Conservation (phyloP, 2,888 invertebrate genomes). For the Melinaea marsaeus region DNA sequence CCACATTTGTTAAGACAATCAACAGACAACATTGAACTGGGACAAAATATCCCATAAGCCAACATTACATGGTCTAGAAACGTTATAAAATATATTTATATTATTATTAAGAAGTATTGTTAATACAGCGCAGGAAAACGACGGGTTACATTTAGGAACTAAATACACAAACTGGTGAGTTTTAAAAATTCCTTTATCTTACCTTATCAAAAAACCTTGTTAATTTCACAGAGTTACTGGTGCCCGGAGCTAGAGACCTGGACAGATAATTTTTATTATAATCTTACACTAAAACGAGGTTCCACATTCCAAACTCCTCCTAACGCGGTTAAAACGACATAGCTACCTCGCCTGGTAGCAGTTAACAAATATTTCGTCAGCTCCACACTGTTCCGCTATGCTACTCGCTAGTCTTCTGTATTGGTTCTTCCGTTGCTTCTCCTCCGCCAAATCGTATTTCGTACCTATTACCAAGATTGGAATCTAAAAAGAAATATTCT, state of each 20-base stretch:
- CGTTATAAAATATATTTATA: too few relatives aligned
- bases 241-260: slow-evolving; percentile 94
- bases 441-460: slow-evolving; percentile 91
- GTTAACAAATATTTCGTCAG: slow-evolving; percentile 94
- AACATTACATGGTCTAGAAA: too few relatives aligned
- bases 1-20: too few relatives aligned
- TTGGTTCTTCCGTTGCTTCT: slow-evolving; percentile 81
- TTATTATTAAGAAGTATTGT: too few relatives aligned
- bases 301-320: too few relatives aligned
- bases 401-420: slow-evolving; percentile 78
- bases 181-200: slow-evolving; percentile 17
- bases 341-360: slow-evolving; percentile 76
- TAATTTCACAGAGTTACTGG: slow-evolving; percentile 95
- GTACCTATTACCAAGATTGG: slow-evolving; percentile 97
- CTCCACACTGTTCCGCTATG: slow-evolving; percentile 93
- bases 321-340: too few relatives aligned
- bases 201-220: slow-evolving; percentile 96
- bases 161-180: background rate
- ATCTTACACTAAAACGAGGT: too few relatives aligned
- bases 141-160: too few relatives aligned
- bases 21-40: too few relatives aligned
- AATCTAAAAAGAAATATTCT: slow-evolving; percentile 73
- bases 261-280: slow-evolving; percentile 56
- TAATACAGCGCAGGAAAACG: too few relatives aligned
- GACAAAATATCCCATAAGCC: too few relatives aligned